Evolutionary conservation across 2,888 invertebrate species (phyloP).

Genomic region (Tubulanus polymorphus): DNA sequence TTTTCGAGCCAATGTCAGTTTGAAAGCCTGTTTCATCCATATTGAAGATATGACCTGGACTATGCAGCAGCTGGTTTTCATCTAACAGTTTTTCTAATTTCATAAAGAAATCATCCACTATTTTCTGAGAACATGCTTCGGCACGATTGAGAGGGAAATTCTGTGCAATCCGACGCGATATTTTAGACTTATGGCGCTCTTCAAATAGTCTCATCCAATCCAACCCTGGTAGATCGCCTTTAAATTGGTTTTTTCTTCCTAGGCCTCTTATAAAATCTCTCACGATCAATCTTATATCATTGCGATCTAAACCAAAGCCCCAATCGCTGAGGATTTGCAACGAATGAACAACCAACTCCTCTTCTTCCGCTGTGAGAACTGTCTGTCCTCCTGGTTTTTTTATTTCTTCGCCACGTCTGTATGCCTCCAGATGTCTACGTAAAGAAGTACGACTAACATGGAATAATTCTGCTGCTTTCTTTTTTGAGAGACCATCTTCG

Average conservation of each 20-base stretch:
- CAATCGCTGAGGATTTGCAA: not conserved
- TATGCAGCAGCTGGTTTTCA: too few relatives aligned
- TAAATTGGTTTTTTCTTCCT: not conserved
- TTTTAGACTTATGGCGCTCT: constrained; percentile 8
- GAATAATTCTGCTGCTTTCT: not conserved
- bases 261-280: not conserved
- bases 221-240: not conserved
- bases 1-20: constrained; percentile 10
- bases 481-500: not conserved
- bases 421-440: not conserved
- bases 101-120: constrained; percentile 12
- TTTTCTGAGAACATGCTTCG: constrained; percentile 11
- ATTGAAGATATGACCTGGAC: constrained; percentile 15
- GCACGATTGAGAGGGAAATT: constrained; percentile 9
- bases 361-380: not conserved
- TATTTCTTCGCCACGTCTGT: too few relatives aligned
- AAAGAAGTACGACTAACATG: not conserved
- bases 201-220: constrained; percentile 1
- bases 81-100: constrained; percentile 11
- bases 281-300: not conserved
- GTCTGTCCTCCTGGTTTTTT: not conserved
- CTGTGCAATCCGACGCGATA: constrained; percentile 12
- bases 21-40: constrained; percentile 14
- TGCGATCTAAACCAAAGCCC: not conserved
- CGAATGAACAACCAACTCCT: not conserved